phyloP scores from a whole-genome alignment of 1,140 invertebrate species.

The Drosophila erecta region DNA sequence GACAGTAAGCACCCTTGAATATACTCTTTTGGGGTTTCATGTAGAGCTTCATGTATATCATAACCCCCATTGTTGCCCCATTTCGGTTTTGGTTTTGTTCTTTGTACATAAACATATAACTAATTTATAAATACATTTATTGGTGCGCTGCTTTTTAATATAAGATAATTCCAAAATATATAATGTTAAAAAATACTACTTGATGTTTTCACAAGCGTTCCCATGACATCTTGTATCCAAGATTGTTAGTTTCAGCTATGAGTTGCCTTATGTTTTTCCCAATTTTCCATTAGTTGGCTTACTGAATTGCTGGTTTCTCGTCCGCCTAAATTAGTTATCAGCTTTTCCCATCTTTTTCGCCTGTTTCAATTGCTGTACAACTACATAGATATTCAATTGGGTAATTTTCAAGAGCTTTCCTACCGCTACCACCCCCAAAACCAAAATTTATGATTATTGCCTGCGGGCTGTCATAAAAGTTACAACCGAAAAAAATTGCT shows the following conservation, averaged over 20 bases:
- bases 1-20: slow-evolving; percentile 88
- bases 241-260: background rate
- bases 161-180: too few relatives aligned
- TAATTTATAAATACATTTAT: background rate
- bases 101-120: slow-evolving; percentile 10
- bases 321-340: slow-evolving; percentile 27
- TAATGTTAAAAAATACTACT: too few relatives aligned
- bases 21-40: slow-evolving; percentile 30
- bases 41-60: slow-evolving; percentile 39
- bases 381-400: slow-evolving; percentile 19
- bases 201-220: background rate
- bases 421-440: slow-evolving; percentile 13
- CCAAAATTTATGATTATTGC: slow-evolving; percentile 48
- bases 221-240: background rate
- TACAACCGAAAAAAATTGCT: slow-evolving; percentile 20
- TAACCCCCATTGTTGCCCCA: slow-evolving; percentile 46
- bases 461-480: slow-evolving; percentile 45
- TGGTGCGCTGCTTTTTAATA: background rate
- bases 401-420: slow-evolving; percentile 41
- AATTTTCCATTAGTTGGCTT: slow-evolving; percentile 22
- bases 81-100: slow-evolving; percentile 54
- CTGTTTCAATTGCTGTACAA: slow-evolving; percentile 38
- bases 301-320: slow-evolving; percentile 14
- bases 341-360: slow-evolving; percentile 4
- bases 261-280: slow-evolving; percentile 1